phyloP scores from a whole-genome alignment of 2,113 vertebrate species.

The Crotalus tigris region DNA sequence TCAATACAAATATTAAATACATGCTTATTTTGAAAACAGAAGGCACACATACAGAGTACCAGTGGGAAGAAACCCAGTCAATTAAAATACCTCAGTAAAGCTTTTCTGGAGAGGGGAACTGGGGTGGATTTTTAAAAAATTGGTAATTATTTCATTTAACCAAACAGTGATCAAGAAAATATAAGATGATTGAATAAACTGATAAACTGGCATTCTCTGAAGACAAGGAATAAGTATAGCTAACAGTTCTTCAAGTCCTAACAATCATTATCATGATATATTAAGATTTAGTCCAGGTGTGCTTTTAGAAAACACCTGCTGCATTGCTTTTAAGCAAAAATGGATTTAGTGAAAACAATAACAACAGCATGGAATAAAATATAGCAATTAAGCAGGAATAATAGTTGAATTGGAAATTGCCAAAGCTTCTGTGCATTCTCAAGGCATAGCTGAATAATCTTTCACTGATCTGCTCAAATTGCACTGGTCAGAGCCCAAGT shows the following conservation, averaged over 20 bases:
- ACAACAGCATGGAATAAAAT: not conserved
- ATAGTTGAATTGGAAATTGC: not conserved
- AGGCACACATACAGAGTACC: not conserved
- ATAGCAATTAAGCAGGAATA: not conserved
- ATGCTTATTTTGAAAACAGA: not conserved
- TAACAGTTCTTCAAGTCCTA: not conserved
- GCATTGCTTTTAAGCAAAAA: not conserved
- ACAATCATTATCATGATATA: not conserved
- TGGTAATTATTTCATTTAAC: not conserved
- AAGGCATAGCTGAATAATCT: not conserved
- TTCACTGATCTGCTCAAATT: not conserved
- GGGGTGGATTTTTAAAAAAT: not conserved
- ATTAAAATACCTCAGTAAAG: not conserved
- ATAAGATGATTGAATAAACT: not conserved
- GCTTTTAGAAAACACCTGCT: not conserved
- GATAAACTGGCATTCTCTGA: not conserved
- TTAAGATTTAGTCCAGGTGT: not conserved
- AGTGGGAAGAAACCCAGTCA: not conserved
- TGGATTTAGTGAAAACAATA: not conserved
- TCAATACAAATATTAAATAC: not conserved
- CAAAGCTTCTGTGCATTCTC: not conserved
- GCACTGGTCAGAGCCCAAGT: not conserved
- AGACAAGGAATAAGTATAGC: not conserved
- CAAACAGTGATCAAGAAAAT: not conserved
- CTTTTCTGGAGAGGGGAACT: not conserved